Percentiles rank a stretch among this genome's conserved stretches.
These are phyloP conservation scores for Lepidocyrtoides sp. DNA, from an alignment of 2,888 invertebrate genomes.

Conservation along the genomic window DNA sequence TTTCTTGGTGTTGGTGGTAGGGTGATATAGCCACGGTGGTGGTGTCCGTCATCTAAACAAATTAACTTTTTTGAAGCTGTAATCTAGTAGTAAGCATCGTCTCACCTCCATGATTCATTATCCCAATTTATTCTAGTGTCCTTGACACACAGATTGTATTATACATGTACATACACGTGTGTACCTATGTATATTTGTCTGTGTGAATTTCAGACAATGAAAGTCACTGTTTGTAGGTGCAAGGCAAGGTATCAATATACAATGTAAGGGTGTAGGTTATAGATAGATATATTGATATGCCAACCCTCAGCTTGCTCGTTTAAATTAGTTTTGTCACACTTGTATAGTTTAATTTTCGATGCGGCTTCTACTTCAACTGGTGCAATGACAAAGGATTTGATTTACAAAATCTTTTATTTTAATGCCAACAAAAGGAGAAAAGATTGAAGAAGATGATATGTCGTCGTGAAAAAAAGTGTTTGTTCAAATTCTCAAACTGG, in stretches of 20 bases:
- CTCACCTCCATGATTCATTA: slow-evolving; percentile 33
- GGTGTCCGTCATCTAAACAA: slow-evolving; percentile 4
- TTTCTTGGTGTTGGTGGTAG: background rate
- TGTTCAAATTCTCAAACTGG: no score
- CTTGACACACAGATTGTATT: slow-evolving; percentile 51
- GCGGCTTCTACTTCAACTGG: background rate
- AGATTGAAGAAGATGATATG: background rate
- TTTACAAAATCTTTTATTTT: slow-evolving; percentile 6
- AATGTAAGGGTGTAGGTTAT: no score
- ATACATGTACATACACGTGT: background rate
- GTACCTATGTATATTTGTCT: background rate
- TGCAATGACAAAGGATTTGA: background rate
- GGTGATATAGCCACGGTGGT: background rate
- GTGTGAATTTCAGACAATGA: slow-evolving; percentile 8
- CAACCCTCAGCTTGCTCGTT: background rate
- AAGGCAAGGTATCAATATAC: background rate
- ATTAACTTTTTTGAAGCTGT: background rate
- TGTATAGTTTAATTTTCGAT: slow-evolving; percentile 54
- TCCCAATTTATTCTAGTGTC: slow-evolving; percentile 31
- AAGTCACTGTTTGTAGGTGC: slow-evolving; percentile 25
- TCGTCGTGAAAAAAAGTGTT: background rate
- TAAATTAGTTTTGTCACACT: slow-evolving; percentile 74
- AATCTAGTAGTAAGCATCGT: background rate
- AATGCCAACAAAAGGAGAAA: slow-evolving; percentile 48
- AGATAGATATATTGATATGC: no score